Evolutionary conservation across 2,797 vertebrate genomes (phyloP).

Genomic region (Podarcis siculus): DNA sequence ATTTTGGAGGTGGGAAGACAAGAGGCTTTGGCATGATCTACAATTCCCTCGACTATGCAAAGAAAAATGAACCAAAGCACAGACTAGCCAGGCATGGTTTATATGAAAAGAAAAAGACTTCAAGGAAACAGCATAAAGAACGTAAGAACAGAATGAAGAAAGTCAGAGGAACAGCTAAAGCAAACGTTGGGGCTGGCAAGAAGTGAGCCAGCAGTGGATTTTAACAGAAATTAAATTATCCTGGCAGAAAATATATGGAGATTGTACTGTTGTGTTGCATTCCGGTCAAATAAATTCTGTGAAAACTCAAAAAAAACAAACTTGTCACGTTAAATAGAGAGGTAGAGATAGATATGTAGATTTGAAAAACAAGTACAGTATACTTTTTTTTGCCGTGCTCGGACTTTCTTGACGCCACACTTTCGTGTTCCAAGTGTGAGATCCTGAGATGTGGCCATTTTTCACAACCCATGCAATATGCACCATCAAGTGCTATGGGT

Average conservation of each 20-base stretch:
- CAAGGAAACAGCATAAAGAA: conserved; percentile 98
- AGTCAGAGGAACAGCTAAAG: conserved; percentile 95
- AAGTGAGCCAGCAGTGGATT: conserved; percentile 78
- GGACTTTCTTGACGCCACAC: no score
- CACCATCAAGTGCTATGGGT: no score
- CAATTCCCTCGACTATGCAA: conserved; percentile 95
- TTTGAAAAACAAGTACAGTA: no score
- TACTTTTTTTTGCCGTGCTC: no score
- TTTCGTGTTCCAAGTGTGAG: background rate
- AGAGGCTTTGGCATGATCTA: conserved; percentile 99
- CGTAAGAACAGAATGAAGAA: conserved; percentile 99
- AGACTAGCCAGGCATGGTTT: conserved; percentile 97
- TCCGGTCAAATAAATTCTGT: conserved; percentile 75
- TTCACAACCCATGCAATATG: background rate
- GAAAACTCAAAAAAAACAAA: conserved; percentile 32
- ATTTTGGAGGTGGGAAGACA: conserved; percentile 98
- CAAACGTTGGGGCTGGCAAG: conserved; percentile 95
- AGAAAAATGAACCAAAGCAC: conserved; percentile 99
- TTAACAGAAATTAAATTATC: conserved; percentile 63
- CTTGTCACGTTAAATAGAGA: no score
- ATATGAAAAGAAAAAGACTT: conserved; percentile 99
- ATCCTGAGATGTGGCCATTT: background rate
- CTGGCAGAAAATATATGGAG: conserved; percentile 15
- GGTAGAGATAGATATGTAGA: no score
- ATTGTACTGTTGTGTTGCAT: conserved; percentile 42